A percentile compares a stretch with the other conserved stretches of the same genome.
Conservation (phyloP, 92 coral and sea anemone species). For the Desmophyllum pertusum region DNA sequence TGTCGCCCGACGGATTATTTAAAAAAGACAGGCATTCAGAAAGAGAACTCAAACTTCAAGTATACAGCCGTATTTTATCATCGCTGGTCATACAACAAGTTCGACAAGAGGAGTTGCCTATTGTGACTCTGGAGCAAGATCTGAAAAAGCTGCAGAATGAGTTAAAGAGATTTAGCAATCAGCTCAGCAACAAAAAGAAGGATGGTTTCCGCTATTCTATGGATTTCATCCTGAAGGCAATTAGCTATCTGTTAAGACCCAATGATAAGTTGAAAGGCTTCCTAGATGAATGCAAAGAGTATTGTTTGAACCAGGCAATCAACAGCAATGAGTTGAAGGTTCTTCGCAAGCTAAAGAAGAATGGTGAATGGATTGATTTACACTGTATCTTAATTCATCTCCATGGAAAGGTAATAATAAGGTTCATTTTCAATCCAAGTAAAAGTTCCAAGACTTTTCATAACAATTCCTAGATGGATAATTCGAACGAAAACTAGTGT, state of each 20-base stretch:
- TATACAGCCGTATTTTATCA: conserved; percentile 20
- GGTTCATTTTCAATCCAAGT: too few relatives aligned
- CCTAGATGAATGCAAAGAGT: conserved; percentile 5
- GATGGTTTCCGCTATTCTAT: conserved; percentile 25
- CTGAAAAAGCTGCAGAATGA: conserved; percentile 12
- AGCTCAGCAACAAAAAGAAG: not conserved
- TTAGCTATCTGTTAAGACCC: not conserved
- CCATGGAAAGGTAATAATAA: conserved; percentile 27
- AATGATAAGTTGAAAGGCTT: not conserved
- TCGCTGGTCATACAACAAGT: conserved; percentile 3
- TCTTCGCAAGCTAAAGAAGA: not conserved
- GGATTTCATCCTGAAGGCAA: conserved; percentile 4
- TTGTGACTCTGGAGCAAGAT: not conserved
- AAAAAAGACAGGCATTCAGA: not conserved
- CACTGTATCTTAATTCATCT: conserved; percentile 12
- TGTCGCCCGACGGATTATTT: not conserved
- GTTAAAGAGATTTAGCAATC: not conserved
- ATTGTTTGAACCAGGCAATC: not conserved
- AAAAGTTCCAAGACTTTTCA: too few relatives aligned
- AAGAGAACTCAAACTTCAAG: conserved; percentile 5
- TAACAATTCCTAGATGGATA: too few relatives aligned
- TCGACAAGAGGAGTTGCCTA: not conserved
- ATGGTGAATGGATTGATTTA: conserved; percentile 6
- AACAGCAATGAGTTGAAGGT: not conserved
- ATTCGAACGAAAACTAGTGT: too few relatives aligned